Base-by-base conservation (phyloP, 1,140 invertebrate genomes). In the Yoshiicerus persimilis region DNA sequence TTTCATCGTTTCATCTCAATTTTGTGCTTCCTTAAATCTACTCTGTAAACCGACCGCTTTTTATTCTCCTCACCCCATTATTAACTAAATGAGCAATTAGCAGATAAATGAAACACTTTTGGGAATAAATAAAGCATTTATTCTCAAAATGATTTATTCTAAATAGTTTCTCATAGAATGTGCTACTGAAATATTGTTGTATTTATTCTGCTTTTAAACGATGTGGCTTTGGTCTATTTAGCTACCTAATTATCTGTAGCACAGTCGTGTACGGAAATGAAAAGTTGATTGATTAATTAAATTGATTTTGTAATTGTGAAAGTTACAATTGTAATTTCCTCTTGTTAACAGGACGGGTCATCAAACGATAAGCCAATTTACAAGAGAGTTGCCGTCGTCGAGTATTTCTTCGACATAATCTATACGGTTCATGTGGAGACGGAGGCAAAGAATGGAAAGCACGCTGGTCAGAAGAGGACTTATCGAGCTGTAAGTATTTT, bases 391-490 rank as follows among this genome's bases (percentile, higher is more conserved):
- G 97, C 97, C 0, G 96, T 98, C 30, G 98, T 99, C 13, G 98
- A 99, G 93, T 97, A 98, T 91, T 99, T 99, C 93, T 99, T 98
- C 92, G 96, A 98, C 92, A 99, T 99, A 89, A 99, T 99, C 90
- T 98, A 98, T 93, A 96, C 95, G 27, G 97, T 98, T 23, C 98
- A 99, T 92, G 97, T 98, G 39, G 97, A 98, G 92, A 94, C 97
- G 89, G 97, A 96, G 92, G 97, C 97, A 90, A 94, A 96, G 91
- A 95, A 96, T 88, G 97, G 96, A 75, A 97, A 98, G 93, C 98
- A 99, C 92, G 98, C 97, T 16, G 98, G 98, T 47, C 98, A 99
- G 92, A 99, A 99, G 92, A 94, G 97, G 85, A 99, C 98, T 0
- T 99, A 98, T 93, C 94, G 97, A 94, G 98, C 97, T 92, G 98